A percentile compares a stretch with the other conserved stretches of the same genome.
These are phyloP conservation scores for Labrus mixtus DNA, from an alignment of 2,113 vertebrate species.

Conservation along the genomic window DNA sequence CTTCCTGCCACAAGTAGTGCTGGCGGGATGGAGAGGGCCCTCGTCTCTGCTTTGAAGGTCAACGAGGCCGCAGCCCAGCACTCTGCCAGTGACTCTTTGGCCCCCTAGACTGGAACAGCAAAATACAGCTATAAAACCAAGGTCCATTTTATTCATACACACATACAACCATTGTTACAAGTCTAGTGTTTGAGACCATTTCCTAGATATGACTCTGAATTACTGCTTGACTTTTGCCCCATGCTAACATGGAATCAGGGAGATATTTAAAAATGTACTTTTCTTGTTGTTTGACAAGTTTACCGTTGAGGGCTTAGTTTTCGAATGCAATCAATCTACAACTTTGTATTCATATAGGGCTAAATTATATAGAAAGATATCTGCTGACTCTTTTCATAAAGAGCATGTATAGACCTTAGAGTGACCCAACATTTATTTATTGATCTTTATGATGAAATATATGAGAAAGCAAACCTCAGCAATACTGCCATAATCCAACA, in stretches of 20 bases:
- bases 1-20: slow-evolving; percentile 82
- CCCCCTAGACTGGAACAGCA: slow-evolving; percentile 27
- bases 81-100: slow-evolving; percentile 74
- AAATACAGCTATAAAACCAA: slow-evolving; percentile 47
- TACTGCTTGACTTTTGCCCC: background rate
- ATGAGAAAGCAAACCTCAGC: no score
- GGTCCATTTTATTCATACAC: slow-evolving; percentile 32
- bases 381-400: no score
- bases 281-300: background rate
- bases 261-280: background rate
- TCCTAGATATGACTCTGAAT: slow-evolving; percentile 1
- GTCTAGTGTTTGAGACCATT: slow-evolving; percentile 16
- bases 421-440: no score
- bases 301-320: background rate
- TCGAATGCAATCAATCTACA: background rate
- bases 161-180: slow-evolving; percentile 16
- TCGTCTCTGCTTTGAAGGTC: slow-evolving; percentile 82
- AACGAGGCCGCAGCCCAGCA: slow-evolving; percentile 72
- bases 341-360: no score
- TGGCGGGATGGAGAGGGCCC: slow-evolving; percentile 78
- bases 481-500: no score
- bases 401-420: no score
- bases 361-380: no score
- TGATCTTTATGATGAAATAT: no score
- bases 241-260: no score